phyloP scores from a whole-genome alignment of 2,888 invertebrate species.

The Lasioglossum morio region DNA sequence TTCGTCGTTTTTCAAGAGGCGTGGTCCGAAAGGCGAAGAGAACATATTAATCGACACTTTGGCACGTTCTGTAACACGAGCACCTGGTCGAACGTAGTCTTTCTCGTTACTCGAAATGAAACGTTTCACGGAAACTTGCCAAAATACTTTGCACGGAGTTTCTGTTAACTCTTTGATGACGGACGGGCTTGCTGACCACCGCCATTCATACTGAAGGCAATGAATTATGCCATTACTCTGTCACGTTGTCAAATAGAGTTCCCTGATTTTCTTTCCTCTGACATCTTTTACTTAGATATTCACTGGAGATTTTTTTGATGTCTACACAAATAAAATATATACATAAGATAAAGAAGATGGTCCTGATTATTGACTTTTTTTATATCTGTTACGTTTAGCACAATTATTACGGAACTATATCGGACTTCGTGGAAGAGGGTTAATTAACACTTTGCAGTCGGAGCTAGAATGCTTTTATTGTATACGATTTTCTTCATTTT shows the following conservation, averaged over 20 bases:
- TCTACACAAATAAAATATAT: neutral
- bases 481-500: no score
- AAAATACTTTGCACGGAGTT: neutral
- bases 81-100: neutral
- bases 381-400: no score
- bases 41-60: constrained; percentile 39
- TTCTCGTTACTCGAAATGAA: neutral
- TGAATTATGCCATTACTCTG: neutral
- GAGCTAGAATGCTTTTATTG: no score
- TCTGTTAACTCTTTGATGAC: neutral
- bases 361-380: no score
- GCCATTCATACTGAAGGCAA: neutral
- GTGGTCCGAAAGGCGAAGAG: neutral
- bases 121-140: neutral
- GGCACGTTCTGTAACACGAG: neutral
- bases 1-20: constrained; percentile 6
- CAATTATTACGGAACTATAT: no score
- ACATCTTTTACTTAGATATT: neutral
- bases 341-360: no score
- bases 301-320: neutral
- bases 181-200: neutral
- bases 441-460: no score
- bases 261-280: neutral
- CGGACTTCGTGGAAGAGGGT: no score
- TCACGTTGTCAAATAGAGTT: neutral